Conservation (phyloP, 2,113 vertebrate species). For the Melanerpes formicivorus region DNA sequence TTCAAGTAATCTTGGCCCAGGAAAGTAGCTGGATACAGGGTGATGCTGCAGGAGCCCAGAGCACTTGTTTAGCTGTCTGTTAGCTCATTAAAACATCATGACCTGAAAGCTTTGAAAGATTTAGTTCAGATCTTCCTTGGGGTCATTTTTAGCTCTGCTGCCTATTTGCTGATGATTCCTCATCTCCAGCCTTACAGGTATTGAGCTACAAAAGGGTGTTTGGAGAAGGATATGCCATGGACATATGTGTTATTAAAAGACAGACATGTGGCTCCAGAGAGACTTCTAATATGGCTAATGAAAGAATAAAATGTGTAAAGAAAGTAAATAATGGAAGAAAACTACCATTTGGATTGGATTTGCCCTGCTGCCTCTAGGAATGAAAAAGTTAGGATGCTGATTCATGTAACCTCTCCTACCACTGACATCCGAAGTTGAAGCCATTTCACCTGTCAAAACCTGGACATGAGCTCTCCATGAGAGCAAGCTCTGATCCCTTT, state of each 20-base stretch:
- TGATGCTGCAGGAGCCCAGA: not conserved
- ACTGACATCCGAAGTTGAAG: not conserved
- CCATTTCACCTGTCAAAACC: not conserved
- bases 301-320: conserved; percentile 1
- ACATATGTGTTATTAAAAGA: not conserved
- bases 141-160: not conserved
- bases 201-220: not conserved
- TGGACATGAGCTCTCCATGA: not conserved
- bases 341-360: not conserved
- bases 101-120: conserved; percentile 26
- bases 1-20: not conserved
- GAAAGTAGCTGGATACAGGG: not conserved
- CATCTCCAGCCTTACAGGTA: not conserved
- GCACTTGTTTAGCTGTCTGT: not conserved
- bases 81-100: not conserved
- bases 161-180: conserved; percentile 20
- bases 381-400: not conserved
- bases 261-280: not conserved
- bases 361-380: not conserved
- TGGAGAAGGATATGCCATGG: not conserved
- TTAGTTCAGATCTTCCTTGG: conserved; percentile 22
- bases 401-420: not conserved
- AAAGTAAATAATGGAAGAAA: conserved; percentile 21
- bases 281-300: not conserved
- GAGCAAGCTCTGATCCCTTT: not conserved